Base-by-base conservation (phyloP, 1,140 invertebrate genomes). In the Atta colombica region DNA sequence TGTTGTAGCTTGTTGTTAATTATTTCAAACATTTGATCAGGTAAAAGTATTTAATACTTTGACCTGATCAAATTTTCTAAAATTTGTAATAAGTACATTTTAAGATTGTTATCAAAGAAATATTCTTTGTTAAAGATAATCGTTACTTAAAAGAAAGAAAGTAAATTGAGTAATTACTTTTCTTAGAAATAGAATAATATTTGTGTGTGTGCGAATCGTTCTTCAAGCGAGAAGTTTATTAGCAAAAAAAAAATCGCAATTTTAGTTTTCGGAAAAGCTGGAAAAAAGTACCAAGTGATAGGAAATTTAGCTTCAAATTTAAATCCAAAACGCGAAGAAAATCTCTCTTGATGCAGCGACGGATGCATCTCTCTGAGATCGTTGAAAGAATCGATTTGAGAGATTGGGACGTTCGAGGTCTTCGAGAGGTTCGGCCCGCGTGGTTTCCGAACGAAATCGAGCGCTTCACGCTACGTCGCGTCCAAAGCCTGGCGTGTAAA, bases 391-490 rank as follows among this genome's bases (percentile, higher is more conserved):
- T n/a, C 3, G 25, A 55, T 63, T 61, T 21, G 16, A 18, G 68
- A 69, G 49, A 81, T 69, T 35, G 65, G 49, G 8, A 45, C 35
- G 35, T 39, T 35, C 7, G 35, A 39, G 35, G 7, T 6, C 35
- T 39, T 39, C 35, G 35, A 7, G 35, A 5, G 35, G 35, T 7
- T 3, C 35, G 35, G 6, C 39, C 69, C 68, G 68, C 68, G 80
- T 74, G 68, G 39, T 74, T 39, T 58, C 63, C 77, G 77, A 80
- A 80, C 55, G 69, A 84, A 84, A 84, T 74, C 71, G 69, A 84
- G 39, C 80, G 55, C 55, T 75, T 84, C 55, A 75, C 80, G 80
- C 35, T 82, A 82, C 80, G 71, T 49, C 68, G 80, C 53, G 55
- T 61, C 55, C 35, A 21, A 61, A 77, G 74, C 21, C 7, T 35